Evolutionary conservation across 1,140 invertebrate species (phyloP).

Genomic region (Drosophila sechellia): DNA sequence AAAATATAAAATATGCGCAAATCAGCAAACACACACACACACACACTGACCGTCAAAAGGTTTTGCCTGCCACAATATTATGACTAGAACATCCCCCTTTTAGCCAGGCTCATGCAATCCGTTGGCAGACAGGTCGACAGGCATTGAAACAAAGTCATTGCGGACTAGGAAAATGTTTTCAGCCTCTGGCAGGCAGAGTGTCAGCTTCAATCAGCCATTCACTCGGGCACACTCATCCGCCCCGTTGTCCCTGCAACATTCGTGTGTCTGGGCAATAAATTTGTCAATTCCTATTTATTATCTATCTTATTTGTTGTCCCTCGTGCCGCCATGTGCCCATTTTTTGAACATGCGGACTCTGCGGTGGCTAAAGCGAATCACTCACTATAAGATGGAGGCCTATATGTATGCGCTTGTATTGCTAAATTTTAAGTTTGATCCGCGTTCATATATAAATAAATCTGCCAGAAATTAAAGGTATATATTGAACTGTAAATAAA

Average conservation of each 20-base stretch:
- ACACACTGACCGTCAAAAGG: constrained; percentile 23
- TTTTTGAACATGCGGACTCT: neutral
- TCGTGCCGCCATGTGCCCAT: neutral
- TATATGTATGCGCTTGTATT: too few relatives aligned
- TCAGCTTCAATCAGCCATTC: constrained; percentile 69
- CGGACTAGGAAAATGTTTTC: constrained; percentile 47
- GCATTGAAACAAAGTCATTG: constrained; percentile 51
- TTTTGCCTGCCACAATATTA: constrained; percentile 54
- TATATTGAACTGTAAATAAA: too few relatives aligned
- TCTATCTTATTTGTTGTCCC: constrained; percentile 22
- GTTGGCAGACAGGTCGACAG: constrained; percentile 38
- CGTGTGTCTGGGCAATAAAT: constrained; percentile 66
- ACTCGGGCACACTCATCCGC: constrained; percentile 52
- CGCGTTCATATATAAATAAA: too few relatives aligned
- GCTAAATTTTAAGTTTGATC: too few relatives aligned
- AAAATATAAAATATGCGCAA: constrained; percentile 56
- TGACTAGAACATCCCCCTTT: constrained; percentile 46
- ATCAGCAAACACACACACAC: constrained; percentile 22
- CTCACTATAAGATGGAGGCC: too few relatives aligned
- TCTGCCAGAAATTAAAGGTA: too few relatives aligned
- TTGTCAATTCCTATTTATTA: constrained; percentile 70
- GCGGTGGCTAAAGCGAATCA: too few relatives aligned
- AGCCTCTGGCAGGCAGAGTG: constrained; percentile 38
- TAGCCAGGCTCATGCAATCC: constrained; percentile 19
- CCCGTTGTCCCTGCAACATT: constrained; percentile 39